Evolutionary conservation across 2,797 vertebrate genomes (phyloP).

Genomic region (Remorina albescens): DNA sequence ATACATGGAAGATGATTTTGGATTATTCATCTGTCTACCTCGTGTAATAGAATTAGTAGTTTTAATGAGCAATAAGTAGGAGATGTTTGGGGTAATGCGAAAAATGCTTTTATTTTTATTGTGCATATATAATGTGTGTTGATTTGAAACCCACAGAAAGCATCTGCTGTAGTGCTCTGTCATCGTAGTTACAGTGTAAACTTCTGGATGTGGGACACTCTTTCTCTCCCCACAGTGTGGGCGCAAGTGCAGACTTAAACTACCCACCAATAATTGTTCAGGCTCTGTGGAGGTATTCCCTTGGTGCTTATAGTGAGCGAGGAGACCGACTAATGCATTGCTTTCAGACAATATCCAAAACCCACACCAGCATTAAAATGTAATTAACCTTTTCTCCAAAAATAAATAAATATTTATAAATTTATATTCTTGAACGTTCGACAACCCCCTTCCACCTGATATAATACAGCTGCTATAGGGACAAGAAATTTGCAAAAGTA

Average conservation of each 20-base stretch:
- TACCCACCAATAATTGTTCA: slow-evolving; percentile 64
- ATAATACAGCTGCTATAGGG: background rate
- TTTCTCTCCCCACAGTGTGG: background rate
- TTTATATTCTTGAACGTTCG: slow-evolving; percentile 5
- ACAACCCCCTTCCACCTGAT: background rate
- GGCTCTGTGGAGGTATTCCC: slow-evolving; percentile 67
- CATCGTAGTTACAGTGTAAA: slow-evolving; percentile 44
- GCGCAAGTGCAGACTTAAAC: slow-evolving; percentile 43
- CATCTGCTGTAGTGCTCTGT: slow-evolving; percentile 5
- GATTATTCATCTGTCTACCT: slow-evolving; percentile 2
- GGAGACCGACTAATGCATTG: slow-evolving; percentile 66
- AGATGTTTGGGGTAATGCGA: slow-evolving; percentile 5
- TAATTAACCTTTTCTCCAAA: slow-evolving; percentile 58
- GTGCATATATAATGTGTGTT: slow-evolving; percentile 24
- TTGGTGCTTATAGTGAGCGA: slow-evolving; percentile 46
- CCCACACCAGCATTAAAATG: slow-evolving; percentile 61
- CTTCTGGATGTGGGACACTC: slow-evolving; percentile 14
- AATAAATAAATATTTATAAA: background rate
- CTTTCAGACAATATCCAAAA: slow-evolving; percentile 75
- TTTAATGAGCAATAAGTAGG: slow-evolving; percentile 23
- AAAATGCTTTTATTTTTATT: slow-evolving; percentile 6
- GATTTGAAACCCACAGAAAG: slow-evolving; percentile 22
- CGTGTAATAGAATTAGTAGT: background rate
- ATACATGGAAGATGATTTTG: slow-evolving; percentile 39
- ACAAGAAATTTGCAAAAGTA: slow-evolving; percentile 1